phyloP scores from a whole-genome alignment of 2,113 vertebrate species.

The Phalacrocorax pelagicus region DNA sequence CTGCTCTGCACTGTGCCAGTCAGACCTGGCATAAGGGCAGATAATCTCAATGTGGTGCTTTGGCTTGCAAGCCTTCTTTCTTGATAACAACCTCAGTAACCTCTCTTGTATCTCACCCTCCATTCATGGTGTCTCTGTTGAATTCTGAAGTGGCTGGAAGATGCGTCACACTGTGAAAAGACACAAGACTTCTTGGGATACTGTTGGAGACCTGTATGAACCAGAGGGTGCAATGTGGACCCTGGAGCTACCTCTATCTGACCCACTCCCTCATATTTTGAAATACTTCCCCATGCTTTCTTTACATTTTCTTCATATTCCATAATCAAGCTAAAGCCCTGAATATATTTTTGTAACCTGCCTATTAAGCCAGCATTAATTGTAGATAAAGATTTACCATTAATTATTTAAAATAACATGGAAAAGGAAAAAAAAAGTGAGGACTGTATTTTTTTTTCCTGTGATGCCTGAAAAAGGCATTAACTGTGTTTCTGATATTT shows the following conservation, averaged over 20 bases:
- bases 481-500: neutral
- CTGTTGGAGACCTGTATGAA: neutral
- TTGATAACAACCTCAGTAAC: neutral
- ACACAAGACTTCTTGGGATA: neutral
- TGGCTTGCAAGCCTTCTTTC: neutral
- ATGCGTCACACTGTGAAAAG: neutral
- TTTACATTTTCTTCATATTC: neutral
- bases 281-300: neutral
- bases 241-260: neutral
- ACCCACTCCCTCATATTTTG: neutral
- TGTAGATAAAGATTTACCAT: neutral
- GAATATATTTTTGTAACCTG: neutral
- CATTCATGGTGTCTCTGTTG: neutral
- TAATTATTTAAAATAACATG: neutral
- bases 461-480: neutral
- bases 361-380: neutral
- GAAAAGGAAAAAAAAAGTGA: neutral
- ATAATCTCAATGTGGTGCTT: neutral
- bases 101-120: neutral
- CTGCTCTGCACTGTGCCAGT: neutral
- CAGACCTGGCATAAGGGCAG: neutral
- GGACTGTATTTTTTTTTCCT: neutral
- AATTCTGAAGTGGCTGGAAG: neutral
- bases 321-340: neutral
- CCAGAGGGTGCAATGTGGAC: neutral